Evolutionary conservation across 37 sponge, comb jelly and placozoan species (phyloP).

Genomic region (Oopsacas minuta): DNA sequence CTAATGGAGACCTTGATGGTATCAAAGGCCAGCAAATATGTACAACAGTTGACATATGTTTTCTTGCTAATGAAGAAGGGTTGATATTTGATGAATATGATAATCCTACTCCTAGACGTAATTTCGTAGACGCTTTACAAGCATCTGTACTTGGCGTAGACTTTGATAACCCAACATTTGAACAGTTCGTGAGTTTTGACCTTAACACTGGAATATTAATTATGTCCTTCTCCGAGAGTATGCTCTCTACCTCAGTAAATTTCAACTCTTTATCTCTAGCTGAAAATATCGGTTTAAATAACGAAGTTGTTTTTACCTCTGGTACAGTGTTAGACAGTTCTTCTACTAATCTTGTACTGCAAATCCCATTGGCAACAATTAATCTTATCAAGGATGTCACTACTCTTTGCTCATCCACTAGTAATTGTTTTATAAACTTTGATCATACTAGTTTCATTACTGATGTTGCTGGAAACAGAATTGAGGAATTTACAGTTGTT

Average conservation of each 20-base stretch:
- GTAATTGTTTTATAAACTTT: conserved; percentile 38
- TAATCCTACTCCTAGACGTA: conserved; percentile 37
- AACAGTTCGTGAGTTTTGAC: conserved; percentile 41
- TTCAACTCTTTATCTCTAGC: conserved; percentile 29
- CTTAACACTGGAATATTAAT: conserved; percentile 44
- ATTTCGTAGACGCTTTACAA: conserved; percentile 32
- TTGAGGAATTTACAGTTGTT: conserved; percentile 17
- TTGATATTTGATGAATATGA: conserved; percentile 40
- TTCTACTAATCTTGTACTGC: conserved; percentile 31
- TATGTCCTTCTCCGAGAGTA: conserved; percentile 66
- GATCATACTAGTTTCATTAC: conserved; percentile 31
- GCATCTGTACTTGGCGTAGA: conserved; percentile 52
- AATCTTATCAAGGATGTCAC: conserved; percentile 45
- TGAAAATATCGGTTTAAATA: conserved; percentile 2
- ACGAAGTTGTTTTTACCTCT: conserved; percentile 15
- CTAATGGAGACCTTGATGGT: conserved; percentile 49
- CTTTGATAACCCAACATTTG: conserved; percentile 33
- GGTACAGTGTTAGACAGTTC: conserved; percentile 35
- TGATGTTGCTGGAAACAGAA: conserved; percentile 77
- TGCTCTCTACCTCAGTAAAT: conserved; percentile 63
- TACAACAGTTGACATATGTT: conserved; percentile 56
- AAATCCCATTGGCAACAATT: conserved; percentile 31
- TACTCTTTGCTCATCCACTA: conserved; percentile 24
- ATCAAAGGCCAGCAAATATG: conserved; percentile 68
- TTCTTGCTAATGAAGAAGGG: conserved; percentile 31